These are phyloP conservation scores for Muschampia plurimacula DNA, from an alignment of 2,888 invertebrate species.

Conservation along the genomic window DNA sequence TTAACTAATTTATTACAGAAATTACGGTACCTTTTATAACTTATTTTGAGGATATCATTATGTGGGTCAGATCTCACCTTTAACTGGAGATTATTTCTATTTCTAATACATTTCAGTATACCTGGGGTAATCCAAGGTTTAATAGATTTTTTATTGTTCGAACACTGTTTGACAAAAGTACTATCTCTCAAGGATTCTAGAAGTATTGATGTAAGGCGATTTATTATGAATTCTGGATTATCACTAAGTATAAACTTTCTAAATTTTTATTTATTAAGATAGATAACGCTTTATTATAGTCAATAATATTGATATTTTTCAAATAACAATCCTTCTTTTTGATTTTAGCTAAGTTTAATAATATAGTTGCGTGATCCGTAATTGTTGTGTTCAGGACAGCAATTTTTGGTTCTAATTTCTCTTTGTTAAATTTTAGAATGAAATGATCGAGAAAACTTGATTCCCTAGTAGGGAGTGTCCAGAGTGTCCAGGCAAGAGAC, in stretches of 20 bases:
- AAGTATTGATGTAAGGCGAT: neutral
- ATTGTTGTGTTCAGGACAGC: constrained; percentile 8
- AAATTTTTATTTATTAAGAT: neutral
- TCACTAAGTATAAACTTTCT: neutral
- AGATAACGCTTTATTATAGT: neutral
- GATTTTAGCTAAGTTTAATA: neutral
- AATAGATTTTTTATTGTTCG: neutral
- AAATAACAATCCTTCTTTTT: neutral
- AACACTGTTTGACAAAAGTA: constrained; percentile 10
- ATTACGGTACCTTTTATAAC: too few relatives aligned
- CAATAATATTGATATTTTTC: neutral
- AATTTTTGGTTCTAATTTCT: neutral
- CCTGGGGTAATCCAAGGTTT: too few relatives aligned
- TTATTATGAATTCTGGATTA: neutral
- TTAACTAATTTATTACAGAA: too few relatives aligned
- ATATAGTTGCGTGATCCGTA: constrained; percentile 15
- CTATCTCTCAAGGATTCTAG: neutral
- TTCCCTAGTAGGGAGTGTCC: constrained; percentile 3
- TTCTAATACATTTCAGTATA: too few relatives aligned
- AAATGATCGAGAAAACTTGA: neutral
- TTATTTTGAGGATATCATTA: too few relatives aligned
- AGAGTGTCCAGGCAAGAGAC: neutral
- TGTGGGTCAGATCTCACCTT: too few relatives aligned
- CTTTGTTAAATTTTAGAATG: constrained; percentile 11
- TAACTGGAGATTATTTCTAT: too few relatives aligned